These are phyloP conservation scores for Orthonychiurus folsomi DNA, from an alignment of 2,888 invertebrate genomes.

Conservation along the genomic window DNA sequence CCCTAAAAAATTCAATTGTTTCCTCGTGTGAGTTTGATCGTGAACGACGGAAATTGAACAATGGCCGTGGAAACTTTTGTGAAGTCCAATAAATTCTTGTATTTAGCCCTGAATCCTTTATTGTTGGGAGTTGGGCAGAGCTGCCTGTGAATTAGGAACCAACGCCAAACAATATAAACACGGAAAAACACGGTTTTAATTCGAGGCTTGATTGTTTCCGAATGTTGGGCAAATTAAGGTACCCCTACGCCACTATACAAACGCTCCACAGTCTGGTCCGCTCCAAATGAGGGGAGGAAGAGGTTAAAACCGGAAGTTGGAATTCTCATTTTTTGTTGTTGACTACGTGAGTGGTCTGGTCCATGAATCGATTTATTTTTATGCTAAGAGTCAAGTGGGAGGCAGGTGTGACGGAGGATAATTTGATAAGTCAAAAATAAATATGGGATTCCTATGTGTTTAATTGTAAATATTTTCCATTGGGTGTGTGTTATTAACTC, in stretches of 20 bases:
- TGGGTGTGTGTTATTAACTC: too few relatives aligned
- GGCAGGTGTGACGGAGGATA: background rate
- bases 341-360: background rate
- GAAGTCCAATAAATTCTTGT: background rate
- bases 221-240: too few relatives aligned
- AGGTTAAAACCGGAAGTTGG: background rate
- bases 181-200: background rate
- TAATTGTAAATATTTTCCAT: too few relatives aligned
- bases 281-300: background rate
- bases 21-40: background rate
- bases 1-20: background rate
- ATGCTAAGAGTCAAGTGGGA: background rate
- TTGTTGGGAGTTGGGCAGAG: too few relatives aligned
- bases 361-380: background rate
- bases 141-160: too few relatives aligned
- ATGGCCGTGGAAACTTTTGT: background rate
- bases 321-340: background rate
- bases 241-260: too few relatives aligned
- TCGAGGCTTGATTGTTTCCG: background rate
- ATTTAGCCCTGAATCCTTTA: background rate
- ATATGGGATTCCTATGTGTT: too few relatives aligned
- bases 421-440: background rate
- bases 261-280: background rate
- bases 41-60: background rate
- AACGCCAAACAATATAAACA: too few relatives aligned